These are phyloP conservation scores for Cygnus olor DNA, from an alignment of 2,797 vertebrate genomes.

Conservation along the genomic window DNA sequence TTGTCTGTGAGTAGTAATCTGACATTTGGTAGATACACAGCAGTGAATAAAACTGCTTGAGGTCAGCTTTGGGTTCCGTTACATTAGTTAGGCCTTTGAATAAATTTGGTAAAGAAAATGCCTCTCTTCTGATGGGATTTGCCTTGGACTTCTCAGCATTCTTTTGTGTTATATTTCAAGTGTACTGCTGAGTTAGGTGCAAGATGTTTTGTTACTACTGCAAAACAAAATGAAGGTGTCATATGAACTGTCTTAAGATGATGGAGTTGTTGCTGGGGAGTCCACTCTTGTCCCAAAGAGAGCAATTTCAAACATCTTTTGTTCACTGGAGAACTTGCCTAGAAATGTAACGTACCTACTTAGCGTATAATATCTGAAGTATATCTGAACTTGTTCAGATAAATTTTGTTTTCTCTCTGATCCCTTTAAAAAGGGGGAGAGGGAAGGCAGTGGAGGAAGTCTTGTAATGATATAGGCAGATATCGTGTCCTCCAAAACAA, in stretches of 20 bases:
- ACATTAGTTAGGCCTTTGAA: background rate
- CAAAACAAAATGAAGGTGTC: background rate
- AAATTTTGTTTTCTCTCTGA: background rate
- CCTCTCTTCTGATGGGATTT: background rate
- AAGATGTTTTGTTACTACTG: background rate
- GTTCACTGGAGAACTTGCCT: background rate
- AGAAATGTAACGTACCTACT: background rate
- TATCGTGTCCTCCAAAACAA: background rate
- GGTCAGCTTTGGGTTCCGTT: background rate
- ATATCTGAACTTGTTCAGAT: background rate
- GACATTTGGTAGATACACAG: background rate
- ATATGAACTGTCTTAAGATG: background rate
- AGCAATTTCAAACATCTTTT: background rate
- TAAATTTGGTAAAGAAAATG: background rate
- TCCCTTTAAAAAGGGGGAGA: background rate
- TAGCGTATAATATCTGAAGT: background rate
- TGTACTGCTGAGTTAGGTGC: background rate
- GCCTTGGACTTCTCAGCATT: background rate
- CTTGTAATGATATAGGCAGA: background rate
- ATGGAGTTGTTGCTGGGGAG: background rate
- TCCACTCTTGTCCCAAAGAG: background rate
- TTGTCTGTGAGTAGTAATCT: background rate
- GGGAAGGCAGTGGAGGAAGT: background rate
- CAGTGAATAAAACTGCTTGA: background rate
- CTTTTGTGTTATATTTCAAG: background rate